phyloP scores from a whole-genome alignment of 1,140 invertebrate species.

The Drosophila setifemur region DNA sequence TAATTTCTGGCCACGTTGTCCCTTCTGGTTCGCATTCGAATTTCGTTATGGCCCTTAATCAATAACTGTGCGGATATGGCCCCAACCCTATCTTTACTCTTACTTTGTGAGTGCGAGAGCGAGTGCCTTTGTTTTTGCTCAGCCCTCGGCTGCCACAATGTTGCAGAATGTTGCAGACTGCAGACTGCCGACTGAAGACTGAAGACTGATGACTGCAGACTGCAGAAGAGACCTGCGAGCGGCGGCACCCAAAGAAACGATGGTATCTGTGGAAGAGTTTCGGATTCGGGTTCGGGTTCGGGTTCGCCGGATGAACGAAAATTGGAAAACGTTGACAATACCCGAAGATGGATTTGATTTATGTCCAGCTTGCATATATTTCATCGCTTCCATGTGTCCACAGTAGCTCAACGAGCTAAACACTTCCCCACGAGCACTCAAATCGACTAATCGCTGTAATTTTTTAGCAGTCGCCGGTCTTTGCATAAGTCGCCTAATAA shows the following conservation, averaged over 20 bases:
- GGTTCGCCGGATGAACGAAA: no score
- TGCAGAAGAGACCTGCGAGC: no score
- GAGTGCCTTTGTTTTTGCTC: not conserved
- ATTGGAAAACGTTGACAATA: no score
- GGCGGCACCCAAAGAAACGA: constrained; percentile 26
- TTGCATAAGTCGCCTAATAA: constrained; percentile 77
- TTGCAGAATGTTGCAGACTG: no score
- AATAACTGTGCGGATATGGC: constrained; percentile 64
- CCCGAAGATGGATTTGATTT: no score
- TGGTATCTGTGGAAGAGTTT: no score
- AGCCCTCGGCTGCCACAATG: constrained; percentile 52
- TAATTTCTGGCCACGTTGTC: constrained; percentile 51
- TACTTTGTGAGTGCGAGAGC: no score
- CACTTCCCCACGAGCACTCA: constrained; percentile 38
- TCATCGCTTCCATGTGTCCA: not conserved
- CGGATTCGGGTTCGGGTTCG: no score
- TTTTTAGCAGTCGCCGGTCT: constrained; percentile 51
- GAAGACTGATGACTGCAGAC: no score
- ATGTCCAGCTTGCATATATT: not conserved
- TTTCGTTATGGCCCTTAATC: constrained; percentile 78
- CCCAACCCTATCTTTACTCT: not conserved
- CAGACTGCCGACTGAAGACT: no score
- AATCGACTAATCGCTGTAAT: constrained; percentile 69
- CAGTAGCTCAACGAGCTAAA: constrained; percentile 18
- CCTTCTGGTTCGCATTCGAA: no score